These are phyloP conservation scores for Coelopa pilipes DNA, from an alignment of 2,888 invertebrate species.

Conservation along the genomic window DNA sequence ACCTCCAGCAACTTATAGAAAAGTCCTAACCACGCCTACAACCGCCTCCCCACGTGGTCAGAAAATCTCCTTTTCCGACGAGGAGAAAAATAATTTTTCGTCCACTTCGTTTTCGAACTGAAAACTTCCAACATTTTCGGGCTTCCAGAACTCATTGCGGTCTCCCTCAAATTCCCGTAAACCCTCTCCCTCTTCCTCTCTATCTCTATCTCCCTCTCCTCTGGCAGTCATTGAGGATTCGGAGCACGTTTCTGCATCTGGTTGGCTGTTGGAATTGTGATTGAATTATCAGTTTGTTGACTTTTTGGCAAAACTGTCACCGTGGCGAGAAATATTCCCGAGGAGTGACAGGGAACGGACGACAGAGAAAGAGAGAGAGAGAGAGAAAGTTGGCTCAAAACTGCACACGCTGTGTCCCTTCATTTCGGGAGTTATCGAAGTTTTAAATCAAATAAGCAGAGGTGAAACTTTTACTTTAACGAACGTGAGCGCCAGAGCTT, in stretches of 20 bases:
- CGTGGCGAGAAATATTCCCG: slow-evolving; percentile 37
- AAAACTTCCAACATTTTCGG: neutral
- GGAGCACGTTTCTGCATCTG: slow-evolving; percentile 51
- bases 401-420: too few species aligned
- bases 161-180: neutral
- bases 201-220: too few species aligned
- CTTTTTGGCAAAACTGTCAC: slow-evolving; percentile 48
- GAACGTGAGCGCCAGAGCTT: neutral
- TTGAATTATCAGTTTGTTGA: slow-evolving; percentile 64
- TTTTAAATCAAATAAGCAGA: neutral
- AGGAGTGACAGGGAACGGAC: neutral
- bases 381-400: neutral
- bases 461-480: neutral
- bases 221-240: slow-evolving; percentile 43
- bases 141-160: neutral
- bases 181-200: neutral
- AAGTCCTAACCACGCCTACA: too few species aligned
- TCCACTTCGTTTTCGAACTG: too few species aligned
- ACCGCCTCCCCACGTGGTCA: too few species aligned
- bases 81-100: too few species aligned
- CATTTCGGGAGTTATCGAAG: neutral
- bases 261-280: slow-evolving; percentile 43
- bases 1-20: too few species aligned
- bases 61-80: too few species aligned
- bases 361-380: slow-evolving; percentile 9